These are phyloP conservation scores for Drosophila neocordata DNA, from an alignment of 1,140 invertebrate species.

Conservation along the genomic window DNA sequence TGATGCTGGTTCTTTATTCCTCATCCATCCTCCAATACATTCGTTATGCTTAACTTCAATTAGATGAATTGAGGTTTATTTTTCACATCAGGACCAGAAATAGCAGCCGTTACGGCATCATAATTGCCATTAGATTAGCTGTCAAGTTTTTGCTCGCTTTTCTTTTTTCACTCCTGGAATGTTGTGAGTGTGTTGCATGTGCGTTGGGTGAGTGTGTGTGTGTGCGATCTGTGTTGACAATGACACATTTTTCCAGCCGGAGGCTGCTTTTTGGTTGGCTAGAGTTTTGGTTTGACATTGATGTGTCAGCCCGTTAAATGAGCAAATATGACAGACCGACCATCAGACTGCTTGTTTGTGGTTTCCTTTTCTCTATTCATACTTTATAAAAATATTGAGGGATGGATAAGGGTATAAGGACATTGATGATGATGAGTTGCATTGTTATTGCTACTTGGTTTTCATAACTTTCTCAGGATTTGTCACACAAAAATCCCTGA, in stretches of 20 bases:
- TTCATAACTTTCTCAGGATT: slow-evolving; percentile 72
- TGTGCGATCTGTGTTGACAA: slow-evolving; percentile 41
- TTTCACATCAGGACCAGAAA: slow-evolving; percentile 45
- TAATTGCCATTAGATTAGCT: slow-evolving; percentile 82
- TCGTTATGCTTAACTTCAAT: slow-evolving; percentile 79
- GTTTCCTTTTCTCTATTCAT: slow-evolving; percentile 33
- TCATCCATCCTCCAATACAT: neutral
- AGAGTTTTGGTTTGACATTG: slow-evolving; percentile 78
- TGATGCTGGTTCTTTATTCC: slow-evolving; percentile 56
- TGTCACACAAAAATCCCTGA: slow-evolving; percentile 43
- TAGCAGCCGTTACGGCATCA: slow-evolving; percentile 61
- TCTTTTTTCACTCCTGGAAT: slow-evolving; percentile 9
- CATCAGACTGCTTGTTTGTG: slow-evolving; percentile 62
- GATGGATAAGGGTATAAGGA: slow-evolving; percentile 38
- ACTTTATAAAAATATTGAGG: slow-evolving; percentile 19
- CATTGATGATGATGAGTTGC: slow-evolving; percentile 51
- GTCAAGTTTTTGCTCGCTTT: slow-evolving; percentile 62
- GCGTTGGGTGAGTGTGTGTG: neutral
- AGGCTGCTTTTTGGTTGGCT: slow-evolving; percentile 50
- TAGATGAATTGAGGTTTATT: slow-evolving; percentile 68
- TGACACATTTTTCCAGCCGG: slow-evolving; percentile 43
- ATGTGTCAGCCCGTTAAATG: slow-evolving; percentile 82
- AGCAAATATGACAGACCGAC: slow-evolving; percentile 78
- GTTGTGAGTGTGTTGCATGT: neutral
- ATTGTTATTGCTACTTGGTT: slow-evolving; percentile 48